Evolutionary conservation across 2,888 invertebrate species (phyloP), one percentile per base, ranked within the genome.

Genomic region (Synanthedon formicaeformis): DNA sequence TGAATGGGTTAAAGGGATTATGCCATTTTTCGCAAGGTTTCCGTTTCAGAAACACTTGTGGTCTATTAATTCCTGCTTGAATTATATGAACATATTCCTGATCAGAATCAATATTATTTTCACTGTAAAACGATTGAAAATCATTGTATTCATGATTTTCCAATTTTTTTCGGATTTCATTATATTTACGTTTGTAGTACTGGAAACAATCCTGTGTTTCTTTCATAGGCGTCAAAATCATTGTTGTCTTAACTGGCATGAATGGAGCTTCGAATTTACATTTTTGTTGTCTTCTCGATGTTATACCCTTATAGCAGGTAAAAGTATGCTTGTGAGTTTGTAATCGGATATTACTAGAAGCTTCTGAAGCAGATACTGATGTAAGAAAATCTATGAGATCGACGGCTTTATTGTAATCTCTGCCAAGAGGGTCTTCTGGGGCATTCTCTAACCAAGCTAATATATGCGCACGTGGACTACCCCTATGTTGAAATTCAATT

Each of bases 1-100:
- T 56, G 48, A 70, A 78, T 54, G 77, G 78, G 60, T 78, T 79
- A 55, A 78, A 78, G 40, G 67, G 51, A 56, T 78, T 78, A 48
- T 69, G 61, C 70, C 72, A 77, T 64, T 70, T 75, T 69, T 79
- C 71, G 18, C 51, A n/a, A 40, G 69, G 66, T 52, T 54, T 50
- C 27, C 76, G 61, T 62, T 73, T 70, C 51, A 59, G 51, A 53
- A 79, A 69, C 34, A 77, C 58, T 58, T 53, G 65, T 58, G 77
- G 73, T 64, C 76, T 56, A 54, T 27, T 60, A 11, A 75, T 71
- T 52, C 68, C 71, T 58, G 73, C 68, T 50, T 58, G 60, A 34
- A 58, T 56, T 14, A 64, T 62, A 50, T 61, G 58, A 51, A 55
- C 50, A 51, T 72, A 73, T 54, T 70, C 51, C 50, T 66, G 63